Conservation (phyloP, 2,797 vertebrate species). For the Microhierax caerulescens region DNA sequence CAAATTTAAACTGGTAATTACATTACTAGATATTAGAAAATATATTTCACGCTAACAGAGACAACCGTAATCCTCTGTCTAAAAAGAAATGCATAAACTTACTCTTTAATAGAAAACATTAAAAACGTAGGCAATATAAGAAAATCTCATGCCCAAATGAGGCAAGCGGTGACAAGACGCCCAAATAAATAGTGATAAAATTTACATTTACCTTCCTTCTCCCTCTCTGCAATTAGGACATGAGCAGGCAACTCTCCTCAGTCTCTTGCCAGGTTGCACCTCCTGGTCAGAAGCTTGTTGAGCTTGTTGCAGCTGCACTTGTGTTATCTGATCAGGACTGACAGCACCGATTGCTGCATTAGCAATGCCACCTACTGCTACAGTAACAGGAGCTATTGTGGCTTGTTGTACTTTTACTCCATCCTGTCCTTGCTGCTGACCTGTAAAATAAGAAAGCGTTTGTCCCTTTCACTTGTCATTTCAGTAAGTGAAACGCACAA, state of each 20-base stretch:
- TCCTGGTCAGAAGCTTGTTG: constrained; percentile 96
- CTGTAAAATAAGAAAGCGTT: constrained; percentile 71
- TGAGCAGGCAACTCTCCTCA: constrained; percentile 94
- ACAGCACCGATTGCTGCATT: constrained; percentile 88
- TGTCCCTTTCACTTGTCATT: neutral
- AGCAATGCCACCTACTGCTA: constrained; percentile 90
- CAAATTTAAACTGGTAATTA: constrained; percentile 24
- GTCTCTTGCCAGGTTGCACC: constrained; percentile 91
- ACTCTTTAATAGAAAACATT: neutral
- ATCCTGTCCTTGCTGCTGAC: constrained; percentile 94
- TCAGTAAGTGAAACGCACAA: neutral
- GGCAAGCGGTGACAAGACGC: neutral
- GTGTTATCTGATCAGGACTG: constrained; percentile 93
- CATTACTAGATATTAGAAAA: neutral
- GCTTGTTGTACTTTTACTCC: constrained; percentile 92
- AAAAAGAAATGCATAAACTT: neutral
- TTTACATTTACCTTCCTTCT: constrained; percentile 88
- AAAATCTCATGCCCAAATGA: neutral
- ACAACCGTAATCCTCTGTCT: neutral
- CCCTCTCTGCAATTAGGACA: constrained; percentile 98
- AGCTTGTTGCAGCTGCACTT: constrained; percentile 87
- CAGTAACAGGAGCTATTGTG: constrained; percentile 89
- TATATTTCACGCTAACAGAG: neutral
- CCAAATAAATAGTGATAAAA: neutral
- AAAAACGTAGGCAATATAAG: neutral